Base-by-base conservation (phyloP, 2,888 invertebrate genomes). In the Punctoribates punctum region DNA sequence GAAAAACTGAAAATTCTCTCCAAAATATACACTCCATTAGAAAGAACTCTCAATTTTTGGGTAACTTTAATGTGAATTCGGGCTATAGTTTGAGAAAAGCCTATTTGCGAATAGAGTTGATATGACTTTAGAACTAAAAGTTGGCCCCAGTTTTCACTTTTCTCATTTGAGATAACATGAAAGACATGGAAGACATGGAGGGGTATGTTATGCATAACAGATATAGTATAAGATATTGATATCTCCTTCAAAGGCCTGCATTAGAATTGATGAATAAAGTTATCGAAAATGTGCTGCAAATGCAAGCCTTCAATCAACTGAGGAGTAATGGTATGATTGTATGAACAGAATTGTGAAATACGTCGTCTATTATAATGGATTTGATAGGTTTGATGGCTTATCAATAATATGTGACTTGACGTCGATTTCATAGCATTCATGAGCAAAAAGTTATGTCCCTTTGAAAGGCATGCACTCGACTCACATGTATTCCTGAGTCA, bases 181-280 rank as follows among this genome's bases (percentile, higher is more conserved):
- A 34, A 34, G 34, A 34, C 34, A 51, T 51, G 17, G 51, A 34
- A 34, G 34, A 34, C 34, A 51, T 51, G 17, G 51, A 15, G 5
- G 51, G 17, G 20, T 51, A 51, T 51, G 17, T 51, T 51, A 51
- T 51, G 51, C n/a, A 34, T 34, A 34, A 34, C 34, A 34, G 34
- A 34, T 34, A 34, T 34, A 8, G 34, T 8, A 34, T 8, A 34
- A 34, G 34, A 34, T 34, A 34, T 34, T 34, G 34, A 34, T 34
- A 34, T 34, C 11, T n/a, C 5, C 20, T 8, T 34, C 34, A 34
- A 34, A 62, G 17, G 25, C 25, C 25, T 62, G 62, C 62, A 62
- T 62, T 62, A 20, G n/a, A 62, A 62, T 62, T 25, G 62, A 62
- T 62, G 62, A 62, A 62, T 62, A 62, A 62, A 62, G 27, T 62